Conservation (phyloP, 1,140 invertebrate species). For the Eciton burchellii region DNA sequence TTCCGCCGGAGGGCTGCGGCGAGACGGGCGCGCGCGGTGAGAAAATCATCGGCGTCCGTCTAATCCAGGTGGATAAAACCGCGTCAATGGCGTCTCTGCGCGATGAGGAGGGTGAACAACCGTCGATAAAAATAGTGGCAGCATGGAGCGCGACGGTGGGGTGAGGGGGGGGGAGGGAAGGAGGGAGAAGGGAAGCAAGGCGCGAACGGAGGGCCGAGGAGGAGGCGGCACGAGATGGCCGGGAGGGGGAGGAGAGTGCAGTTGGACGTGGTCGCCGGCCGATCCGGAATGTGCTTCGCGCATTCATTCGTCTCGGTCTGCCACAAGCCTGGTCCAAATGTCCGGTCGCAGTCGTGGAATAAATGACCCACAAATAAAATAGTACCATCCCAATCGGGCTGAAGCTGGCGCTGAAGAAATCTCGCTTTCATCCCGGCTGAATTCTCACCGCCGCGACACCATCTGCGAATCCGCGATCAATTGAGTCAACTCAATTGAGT, state of each 20-base stretch:
- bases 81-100: conserved; percentile 75
- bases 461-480: no score
- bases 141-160: conserved; percentile 58
- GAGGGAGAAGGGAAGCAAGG: conserved; percentile 47
- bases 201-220: conserved; percentile 45
- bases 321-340: conserved; percentile 76
- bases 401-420: conserved; percentile 67
- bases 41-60: no score
- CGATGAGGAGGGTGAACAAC: conserved; percentile 84
- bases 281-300: conserved; percentile 81
- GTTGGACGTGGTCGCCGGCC: conserved; percentile 78
- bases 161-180: no score
- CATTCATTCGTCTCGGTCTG: conserved; percentile 76
- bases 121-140: conserved; percentile 84
- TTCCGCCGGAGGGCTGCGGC: neutral
- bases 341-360: conserved; percentile 76
- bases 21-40: conserved; percentile 25
- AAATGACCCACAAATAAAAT: conserved; percentile 83
- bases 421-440: neutral
- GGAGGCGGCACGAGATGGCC: conserved; percentile 43
- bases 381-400: conserved; percentile 81
- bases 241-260: conserved; percentile 54
- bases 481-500: no score
- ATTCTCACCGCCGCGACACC: no score
- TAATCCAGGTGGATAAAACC: conserved; percentile 71